Conservation (phyloP, 2,113 vertebrate species). For the Athene cunicularia region DNA sequence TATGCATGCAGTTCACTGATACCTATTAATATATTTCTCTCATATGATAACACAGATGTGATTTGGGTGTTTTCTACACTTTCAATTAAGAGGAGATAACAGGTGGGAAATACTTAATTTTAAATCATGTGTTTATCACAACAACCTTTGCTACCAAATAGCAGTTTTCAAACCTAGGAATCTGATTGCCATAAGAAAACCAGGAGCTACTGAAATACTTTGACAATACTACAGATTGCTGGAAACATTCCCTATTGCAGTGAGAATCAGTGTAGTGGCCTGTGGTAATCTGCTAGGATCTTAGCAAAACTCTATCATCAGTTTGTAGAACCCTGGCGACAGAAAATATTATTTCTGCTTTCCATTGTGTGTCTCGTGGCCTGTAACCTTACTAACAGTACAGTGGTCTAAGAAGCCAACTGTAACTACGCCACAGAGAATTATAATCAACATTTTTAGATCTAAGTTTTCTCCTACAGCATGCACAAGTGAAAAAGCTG, state of each 20-base stretch:
- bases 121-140: constrained; percentile 29
- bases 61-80: constrained; percentile 5
- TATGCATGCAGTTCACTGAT: not conserved
- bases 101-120: constrained; percentile 41
- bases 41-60: not conserved
- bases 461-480: not conserved
- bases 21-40: not conserved
- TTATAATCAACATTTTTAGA: not conserved
- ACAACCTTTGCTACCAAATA: not conserved
- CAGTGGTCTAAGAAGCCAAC: not conserved
- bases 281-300: not conserved
- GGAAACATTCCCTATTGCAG: not conserved
- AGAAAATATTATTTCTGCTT: not conserved
- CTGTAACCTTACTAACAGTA: constrained; percentile 22
- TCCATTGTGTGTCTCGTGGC: not conserved
- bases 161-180: not conserved
- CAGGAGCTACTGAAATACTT: not conserved
- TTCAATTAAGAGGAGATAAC: not conserved
- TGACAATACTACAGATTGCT: not conserved
- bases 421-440: not conserved
- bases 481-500: not conserved
- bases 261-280: not conserved
- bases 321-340: not conserved
- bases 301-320: not conserved
- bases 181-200: not conserved